Conservation (phyloP, 37 sponge, comb jelly and placozoan species). For the Cliona cf. orientalis region DNA sequence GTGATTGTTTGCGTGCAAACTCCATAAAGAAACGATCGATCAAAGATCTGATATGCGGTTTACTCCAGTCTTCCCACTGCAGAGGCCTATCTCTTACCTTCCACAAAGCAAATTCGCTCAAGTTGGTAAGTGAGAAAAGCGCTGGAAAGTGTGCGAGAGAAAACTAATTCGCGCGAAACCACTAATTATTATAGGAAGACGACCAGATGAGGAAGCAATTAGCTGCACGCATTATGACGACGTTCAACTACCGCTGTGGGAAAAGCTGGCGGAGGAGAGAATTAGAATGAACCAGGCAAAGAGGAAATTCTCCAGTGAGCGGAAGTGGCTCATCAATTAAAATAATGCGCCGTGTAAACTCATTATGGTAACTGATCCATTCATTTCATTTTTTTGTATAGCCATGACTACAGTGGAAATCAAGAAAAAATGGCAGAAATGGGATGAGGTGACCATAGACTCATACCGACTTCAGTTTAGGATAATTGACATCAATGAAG, state of each 20-base stretch:
- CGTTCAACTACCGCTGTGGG: constrained; percentile 9
- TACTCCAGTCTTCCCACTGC: constrained; percentile 6
- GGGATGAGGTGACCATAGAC: constrained; percentile 33
- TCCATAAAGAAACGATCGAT: too few relatives aligned
- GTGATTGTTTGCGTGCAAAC: too few relatives aligned
- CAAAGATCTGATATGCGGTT: too few relatives aligned
- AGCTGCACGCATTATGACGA: not conserved
- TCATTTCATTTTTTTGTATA: not conserved
- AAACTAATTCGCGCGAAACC: not conserved
- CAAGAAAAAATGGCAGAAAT: not conserved
- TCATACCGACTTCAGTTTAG: constrained; percentile 23
- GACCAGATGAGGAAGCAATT: not conserved
- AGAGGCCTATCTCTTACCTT: constrained; percentile 26
- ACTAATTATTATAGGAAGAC: not conserved
- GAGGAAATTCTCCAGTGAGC: not conserved
- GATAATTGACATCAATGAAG: constrained; percentile 53
- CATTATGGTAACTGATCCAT: not conserved
- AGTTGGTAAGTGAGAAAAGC: not conserved
- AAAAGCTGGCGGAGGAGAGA: not conserved
- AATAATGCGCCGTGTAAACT: not conserved
- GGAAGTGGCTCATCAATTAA: not conserved
- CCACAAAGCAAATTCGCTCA: constrained; percentile 1
- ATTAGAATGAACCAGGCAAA: constrained; percentile 6
- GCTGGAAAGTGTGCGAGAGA: not conserved
- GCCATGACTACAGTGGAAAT: not conserved